Conservation (phyloP, 37 sponge, comb jelly and placozoan genomes). For the Haliclona indistincta region DNA sequence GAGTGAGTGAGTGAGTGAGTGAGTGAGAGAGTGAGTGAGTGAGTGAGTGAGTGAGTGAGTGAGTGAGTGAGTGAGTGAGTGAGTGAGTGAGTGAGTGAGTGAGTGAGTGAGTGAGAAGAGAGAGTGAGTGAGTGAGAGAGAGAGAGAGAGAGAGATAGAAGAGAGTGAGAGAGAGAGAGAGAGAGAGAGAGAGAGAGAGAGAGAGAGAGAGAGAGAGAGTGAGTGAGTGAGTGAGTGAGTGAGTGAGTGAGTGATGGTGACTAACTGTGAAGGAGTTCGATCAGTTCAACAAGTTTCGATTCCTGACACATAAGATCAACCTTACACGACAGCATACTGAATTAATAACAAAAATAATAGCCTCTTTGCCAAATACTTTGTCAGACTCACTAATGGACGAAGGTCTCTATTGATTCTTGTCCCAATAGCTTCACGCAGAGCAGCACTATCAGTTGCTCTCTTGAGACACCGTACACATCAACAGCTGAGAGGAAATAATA, state of each 20-base stretch:
- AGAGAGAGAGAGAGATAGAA: no score
- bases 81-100: no score
- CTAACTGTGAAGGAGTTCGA: constrained; percentile 51
- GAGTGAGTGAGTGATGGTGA: background rate
- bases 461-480: constrained; percentile 24
- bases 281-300: constrained; percentile 24
- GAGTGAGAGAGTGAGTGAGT: no score
- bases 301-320: constrained; percentile 28
- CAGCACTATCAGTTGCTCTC: constrained; percentile 17
- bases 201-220: no score
- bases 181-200: no score
- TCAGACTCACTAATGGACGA: constrained; percentile 14
- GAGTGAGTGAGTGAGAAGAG: background rate
- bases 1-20: no score
- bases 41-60: no score
- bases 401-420: constrained; percentile 25
- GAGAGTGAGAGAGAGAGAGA: no score
- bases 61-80: no score
- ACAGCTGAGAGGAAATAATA: constrained; percentile 11
- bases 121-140: no score
- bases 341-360: background rate
- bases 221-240: no score
- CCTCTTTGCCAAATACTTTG: background rate
- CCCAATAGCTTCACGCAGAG: constrained; percentile 44
- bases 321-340: constrained; percentile 22